Base-by-base conservation (phyloP, 2,797 vertebrate species). In the Fistularia tabacaria region DNA sequence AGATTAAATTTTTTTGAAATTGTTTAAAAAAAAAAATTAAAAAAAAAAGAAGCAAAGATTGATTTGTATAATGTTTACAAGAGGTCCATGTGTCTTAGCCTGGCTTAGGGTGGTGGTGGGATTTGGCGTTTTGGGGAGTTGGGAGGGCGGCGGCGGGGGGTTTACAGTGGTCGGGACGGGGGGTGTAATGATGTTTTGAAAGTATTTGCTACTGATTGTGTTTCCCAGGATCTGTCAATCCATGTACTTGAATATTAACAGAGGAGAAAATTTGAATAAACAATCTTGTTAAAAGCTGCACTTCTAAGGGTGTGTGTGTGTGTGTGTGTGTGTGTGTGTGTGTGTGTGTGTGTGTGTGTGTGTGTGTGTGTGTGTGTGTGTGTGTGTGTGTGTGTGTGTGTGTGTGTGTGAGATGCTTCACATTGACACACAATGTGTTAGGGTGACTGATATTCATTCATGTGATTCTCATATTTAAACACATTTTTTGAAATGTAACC, bases 21-120 rank as follows among this genome's bases (percentile, higher is more conserved):
- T 25, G 25, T 25, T 25, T 25, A 25, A 25, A 25, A 25, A 25
- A 25, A 25, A 25, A 25, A 25, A 25, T 25, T 25, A 25, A 25
- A 25, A 25, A 87, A 87, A 83, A 78, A 46, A 49, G 71, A 64
- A 64, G 55, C 62, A 82, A 84, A 82, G 77, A 76, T 66, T 57
- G 51, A 80, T 83, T 86, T 88, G 79, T 89, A 81, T 84, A 77
- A 85, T 88, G 90, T 92, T 91, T 92, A 90, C 88, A 90, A 85
- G 61, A 80, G 83, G 71, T 85, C 72, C 72, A 81, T 59, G 83
- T 89, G 86, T 87, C 77, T 85, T 87, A 85, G 76, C 66, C 67
- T 49, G 48, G 62, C 51, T 12, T 50, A 36, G 49, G 49, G 8
- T 8, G 5, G 11, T 10, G 47, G 9, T 14, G 10, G 14, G 38